Conservation (phyloP, 2,797 vertebrate genomes). For the Sebastes kiyomatsui region DNA sequence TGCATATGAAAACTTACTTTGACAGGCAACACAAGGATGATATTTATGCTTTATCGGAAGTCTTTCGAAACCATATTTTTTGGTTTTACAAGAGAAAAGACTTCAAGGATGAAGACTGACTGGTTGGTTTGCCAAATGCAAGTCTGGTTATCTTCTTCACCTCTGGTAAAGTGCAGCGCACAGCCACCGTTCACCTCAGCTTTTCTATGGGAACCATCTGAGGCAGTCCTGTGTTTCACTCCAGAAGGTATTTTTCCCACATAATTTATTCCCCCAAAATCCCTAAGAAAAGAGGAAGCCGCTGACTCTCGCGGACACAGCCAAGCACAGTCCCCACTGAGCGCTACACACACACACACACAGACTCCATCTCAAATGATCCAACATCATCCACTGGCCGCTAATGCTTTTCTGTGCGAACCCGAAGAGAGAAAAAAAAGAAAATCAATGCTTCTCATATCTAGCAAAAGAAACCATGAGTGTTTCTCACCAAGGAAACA, state of each 20-base stretch:
- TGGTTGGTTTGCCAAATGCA: background rate
- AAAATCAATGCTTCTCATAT: conserved; percentile 48
- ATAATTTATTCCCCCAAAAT: background rate
- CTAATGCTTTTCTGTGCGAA: conserved; percentile 53
- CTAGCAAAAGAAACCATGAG: conserved; percentile 10
- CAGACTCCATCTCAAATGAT: conserved; percentile 4
- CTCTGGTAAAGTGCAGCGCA: background rate
- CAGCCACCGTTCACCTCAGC: background rate
- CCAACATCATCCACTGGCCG: conserved; percentile 12
- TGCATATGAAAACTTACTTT: background rate
- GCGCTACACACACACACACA: background rate
- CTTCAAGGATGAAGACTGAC: background rate
- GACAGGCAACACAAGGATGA: rapidly evolving
- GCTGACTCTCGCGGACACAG: background rate
- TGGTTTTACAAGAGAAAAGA: background rate
- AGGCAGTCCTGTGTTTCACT: background rate
- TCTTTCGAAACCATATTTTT: background rate
- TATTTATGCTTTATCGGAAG: background rate
- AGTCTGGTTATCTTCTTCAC: too few species aligned
- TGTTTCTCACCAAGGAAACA: conserved; percentile 38
- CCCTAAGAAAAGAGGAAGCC: background rate
- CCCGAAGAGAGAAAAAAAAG: conserved; percentile 9
- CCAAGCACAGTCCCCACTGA: conserved; percentile 43
- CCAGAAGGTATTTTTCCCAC: background rate
- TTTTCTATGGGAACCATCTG: background rate